Evolutionary conservation across 2,113 vertebrate species (phyloP).

Genomic region (Diphyllodes magnificus): DNA sequence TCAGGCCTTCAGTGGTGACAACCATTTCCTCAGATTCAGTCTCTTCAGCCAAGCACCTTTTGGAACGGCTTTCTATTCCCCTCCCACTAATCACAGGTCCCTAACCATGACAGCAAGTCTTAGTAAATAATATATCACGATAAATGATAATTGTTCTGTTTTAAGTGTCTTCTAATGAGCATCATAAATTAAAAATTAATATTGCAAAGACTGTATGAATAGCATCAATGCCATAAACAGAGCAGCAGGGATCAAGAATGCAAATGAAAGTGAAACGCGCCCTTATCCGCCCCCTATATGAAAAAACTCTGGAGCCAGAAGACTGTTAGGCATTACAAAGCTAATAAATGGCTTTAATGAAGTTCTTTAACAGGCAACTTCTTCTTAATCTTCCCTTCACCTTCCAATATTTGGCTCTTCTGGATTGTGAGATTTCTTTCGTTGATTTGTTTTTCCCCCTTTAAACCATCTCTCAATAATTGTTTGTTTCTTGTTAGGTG

Average conservation of each 20-base stretch:
- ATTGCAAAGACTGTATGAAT: slow-evolving; percentile 87
- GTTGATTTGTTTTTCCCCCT: background rate
- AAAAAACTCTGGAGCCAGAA: slow-evolving; percentile 56
- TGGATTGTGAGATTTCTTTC: background rate
- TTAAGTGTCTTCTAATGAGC: slow-evolving; percentile 94
- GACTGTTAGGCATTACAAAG: slow-evolving; percentile 44
- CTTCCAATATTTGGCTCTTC: slow-evolving; percentile 22
- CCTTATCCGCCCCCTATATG: slow-evolving; percentile 28
- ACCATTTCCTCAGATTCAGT: slow-evolving; percentile 41
- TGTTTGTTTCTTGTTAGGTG: background rate
- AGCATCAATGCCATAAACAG: slow-evolving; percentile 80
- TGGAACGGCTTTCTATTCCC: slow-evolving; percentile 64
- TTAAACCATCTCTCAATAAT: background rate
- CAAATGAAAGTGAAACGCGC: slow-evolving; percentile 76
- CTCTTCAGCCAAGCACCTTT: slow-evolving; percentile 51
- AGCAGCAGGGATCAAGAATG: slow-evolving; percentile 78
- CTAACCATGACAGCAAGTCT: slow-evolving; percentile 89
- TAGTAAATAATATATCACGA: slow-evolving; percentile 99
- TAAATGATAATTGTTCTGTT: slow-evolving; percentile 98
- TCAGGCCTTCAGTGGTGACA: slow-evolving; percentile 60
- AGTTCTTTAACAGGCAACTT: slow-evolving; percentile 44
- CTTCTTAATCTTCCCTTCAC: slow-evolving; percentile 44
- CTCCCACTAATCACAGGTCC: slow-evolving; percentile 78
- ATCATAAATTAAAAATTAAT: slow-evolving; percentile 97
- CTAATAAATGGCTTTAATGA: slow-evolving; percentile 64